Evolutionary conservation across 1,140 invertebrate species (phyloP).

Genomic region (Dendrolimus punctatus): DNA sequence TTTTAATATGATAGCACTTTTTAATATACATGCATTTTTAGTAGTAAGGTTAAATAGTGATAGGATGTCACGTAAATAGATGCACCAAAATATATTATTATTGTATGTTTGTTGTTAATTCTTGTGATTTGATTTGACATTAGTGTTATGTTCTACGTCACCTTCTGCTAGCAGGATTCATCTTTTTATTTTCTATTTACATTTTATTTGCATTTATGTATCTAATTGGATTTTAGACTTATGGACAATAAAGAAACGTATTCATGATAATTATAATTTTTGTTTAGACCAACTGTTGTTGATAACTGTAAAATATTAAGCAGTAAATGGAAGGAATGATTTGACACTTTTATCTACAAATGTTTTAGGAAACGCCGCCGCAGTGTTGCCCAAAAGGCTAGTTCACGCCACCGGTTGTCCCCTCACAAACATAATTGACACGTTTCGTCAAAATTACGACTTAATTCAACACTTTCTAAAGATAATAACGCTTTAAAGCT

Average conservation of each 20-base stretch:
- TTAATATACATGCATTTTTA: no score
- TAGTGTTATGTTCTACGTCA: no score
- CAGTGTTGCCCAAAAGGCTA: slow-evolving; percentile 39
- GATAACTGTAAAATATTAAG: slow-evolving; percentile 14
- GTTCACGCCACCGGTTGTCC: slow-evolving; percentile 22
- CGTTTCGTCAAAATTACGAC: slow-evolving; percentile 56
- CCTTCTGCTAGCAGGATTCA: no score
- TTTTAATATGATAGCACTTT: no score
- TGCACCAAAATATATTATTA: no score
- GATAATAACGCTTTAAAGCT: slow-evolving; percentile 36
- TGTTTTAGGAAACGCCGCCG: slow-evolving; percentile 55
- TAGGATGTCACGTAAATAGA: no score
- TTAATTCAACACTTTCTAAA: slow-evolving; percentile 57
- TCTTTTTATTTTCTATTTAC: no score
- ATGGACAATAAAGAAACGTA: background rate
- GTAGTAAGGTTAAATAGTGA: no score
- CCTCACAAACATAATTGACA: slow-evolving; percentile 46
- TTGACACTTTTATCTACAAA: slow-evolving; percentile 57
- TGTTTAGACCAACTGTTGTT: slow-evolving; percentile 18
- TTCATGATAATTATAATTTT: background rate
- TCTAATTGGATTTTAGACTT: no score
- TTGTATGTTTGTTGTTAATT: no score
- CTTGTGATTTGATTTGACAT: no score
- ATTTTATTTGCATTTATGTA: no score
- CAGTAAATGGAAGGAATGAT: slow-evolving; percentile 60